Conservation (phyloP, 2,113 vertebrate genomes). For the Cyrtonyx montezumae region DNA sequence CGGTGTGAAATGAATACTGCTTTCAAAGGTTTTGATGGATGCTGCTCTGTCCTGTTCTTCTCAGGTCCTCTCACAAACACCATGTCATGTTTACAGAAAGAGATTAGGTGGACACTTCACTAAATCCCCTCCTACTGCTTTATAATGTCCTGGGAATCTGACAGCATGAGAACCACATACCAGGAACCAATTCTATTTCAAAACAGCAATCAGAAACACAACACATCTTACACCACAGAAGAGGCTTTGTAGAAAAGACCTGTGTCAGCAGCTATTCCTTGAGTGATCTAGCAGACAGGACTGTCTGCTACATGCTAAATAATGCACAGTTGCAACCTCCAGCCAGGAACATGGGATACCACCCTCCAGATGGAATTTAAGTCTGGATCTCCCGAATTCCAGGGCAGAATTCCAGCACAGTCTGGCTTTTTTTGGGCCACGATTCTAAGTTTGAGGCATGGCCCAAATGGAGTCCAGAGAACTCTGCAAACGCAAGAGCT, state of each 20-base stretch:
- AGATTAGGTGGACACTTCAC: not conserved
- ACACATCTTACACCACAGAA: not conserved
- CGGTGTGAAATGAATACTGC: not conserved
- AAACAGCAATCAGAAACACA: not conserved
- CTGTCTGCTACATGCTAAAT: not conserved
- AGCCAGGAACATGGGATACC: not conserved
- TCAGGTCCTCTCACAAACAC: not conserved
- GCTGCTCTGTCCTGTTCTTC: not conserved
- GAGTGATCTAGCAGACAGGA: accelerated
- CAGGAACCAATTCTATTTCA: not conserved
- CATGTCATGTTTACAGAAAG: not conserved
- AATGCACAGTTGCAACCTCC: not conserved
- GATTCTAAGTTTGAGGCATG: not conserved
- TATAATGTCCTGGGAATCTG: not conserved
- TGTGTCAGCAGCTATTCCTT: not conserved
- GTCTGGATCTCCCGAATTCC: not conserved
- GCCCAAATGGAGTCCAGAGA: not conserved
- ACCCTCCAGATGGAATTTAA: not conserved
- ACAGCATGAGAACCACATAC: not conserved
- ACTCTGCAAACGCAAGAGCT: not conserved
- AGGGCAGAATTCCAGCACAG: not conserved
- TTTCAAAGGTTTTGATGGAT: not conserved
- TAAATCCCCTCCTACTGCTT: not conserved
- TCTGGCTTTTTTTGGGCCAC: not conserved
- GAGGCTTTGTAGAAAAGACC: not conserved